Base-by-base conservation (phyloP, 2,797 vertebrate species). In the Meda fulgida region DNA sequence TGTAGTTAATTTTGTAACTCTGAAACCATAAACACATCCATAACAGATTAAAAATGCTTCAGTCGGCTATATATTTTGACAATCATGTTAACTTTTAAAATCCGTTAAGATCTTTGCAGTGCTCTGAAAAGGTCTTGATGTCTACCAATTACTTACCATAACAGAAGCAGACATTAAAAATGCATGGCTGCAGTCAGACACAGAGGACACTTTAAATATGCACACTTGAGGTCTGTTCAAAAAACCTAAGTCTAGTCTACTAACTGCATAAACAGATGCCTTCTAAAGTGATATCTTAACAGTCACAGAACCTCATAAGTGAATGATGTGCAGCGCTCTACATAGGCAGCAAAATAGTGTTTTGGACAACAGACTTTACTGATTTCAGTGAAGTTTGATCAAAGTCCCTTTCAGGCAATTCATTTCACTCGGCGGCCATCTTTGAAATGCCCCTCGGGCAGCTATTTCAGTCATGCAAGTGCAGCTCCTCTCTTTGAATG, bases 141-240 rank as follows among this genome's bases (percentile, higher is more conserved):
- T 88, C 84, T 88, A 89, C 91, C 91, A 93, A 93, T 93, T 91
- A 93, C 93, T 93, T 86, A 63, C 90, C 89, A 84, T 86, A 89
- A 92, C 88, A 87, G 89, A 81, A 90, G 84, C 65, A 84, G 81
- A 85, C 81, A 90, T 93, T 89, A 92, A 92, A 91, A 90, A 91
- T 92, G 91, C 89, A 91, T 88, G 18, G 70, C 85, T 81, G 82
- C 79, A 80, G n/a, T n/a, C n/a, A n/a, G 88, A 89, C 80, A 72
- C 83, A 87, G 43, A 71, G 82, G 70, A 76, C 90, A 90, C 23
- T 69, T 86, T 70, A 87, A 84, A 85, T 90, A 91, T 88, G 90
- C 87, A 85, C 86, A 90, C 87, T 89, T 85, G 89, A 46, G 77
- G 23, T 79, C 38, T 31, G 23, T 78, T 26, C 36, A 13, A 26